These are phyloP conservation scores for Onychomys leucogaster DNA, from an alignment of 2,797 vertebrate genomes.

Conservation along the genomic window DNA sequence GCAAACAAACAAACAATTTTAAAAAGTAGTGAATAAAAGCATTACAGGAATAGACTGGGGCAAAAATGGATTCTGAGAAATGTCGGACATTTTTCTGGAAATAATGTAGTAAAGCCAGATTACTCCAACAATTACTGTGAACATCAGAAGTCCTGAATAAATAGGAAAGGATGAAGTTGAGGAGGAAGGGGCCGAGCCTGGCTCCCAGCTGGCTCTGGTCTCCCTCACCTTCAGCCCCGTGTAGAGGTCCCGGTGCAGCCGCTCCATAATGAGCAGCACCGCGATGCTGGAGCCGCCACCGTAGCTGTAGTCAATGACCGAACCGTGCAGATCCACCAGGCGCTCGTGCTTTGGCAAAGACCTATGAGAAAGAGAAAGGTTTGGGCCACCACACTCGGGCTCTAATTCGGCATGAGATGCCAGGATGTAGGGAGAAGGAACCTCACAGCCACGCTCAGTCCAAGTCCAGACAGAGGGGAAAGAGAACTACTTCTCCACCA, in stretches of 20 bases:
- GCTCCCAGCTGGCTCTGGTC: neutral
- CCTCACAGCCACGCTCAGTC: neutral
- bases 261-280: constrained; percentile 97
- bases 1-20: neutral
- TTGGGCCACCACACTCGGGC: neutral
- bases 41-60: neutral
- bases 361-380: constrained; percentile 83
- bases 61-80: constrained; percentile 9
- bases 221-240: constrained; percentile 94
- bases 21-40: neutral
- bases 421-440: neutral
- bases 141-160: neutral
- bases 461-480: neutral
- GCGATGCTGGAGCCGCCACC: constrained; percentile 95
- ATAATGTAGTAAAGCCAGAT: neutral
- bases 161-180: neutral
- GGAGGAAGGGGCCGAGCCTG: neutral
- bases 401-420: neutral
- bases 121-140: neutral
- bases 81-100: neutral
- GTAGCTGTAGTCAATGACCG: constrained; percentile 97
- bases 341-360: constrained; percentile 96
- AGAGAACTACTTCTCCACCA: neutral
- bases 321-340: constrained; percentile 96
- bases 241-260: constrained; percentile 98